Conservation (phyloP, 2,888 invertebrate species). For the Gari tellinella region DNA sequence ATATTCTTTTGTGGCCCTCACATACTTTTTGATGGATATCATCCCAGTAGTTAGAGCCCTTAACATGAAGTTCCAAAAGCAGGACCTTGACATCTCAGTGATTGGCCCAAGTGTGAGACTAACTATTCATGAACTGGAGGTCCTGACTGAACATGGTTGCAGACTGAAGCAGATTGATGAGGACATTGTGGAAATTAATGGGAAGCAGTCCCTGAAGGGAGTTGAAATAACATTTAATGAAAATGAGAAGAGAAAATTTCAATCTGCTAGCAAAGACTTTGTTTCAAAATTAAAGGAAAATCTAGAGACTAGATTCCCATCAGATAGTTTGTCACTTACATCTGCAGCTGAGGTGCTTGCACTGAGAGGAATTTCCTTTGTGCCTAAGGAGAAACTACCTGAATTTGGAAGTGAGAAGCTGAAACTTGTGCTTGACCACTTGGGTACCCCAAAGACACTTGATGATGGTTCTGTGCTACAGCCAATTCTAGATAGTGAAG, state of each 20-base stretch:
- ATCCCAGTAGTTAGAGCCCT: constrained; percentile 17
- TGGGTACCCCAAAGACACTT: too few relatives aligned
- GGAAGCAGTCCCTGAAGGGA: constrained; percentile 9
- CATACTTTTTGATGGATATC: constrained; percentile 16
- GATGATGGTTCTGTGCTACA: constrained; percentile 5
- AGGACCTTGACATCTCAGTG: not conserved
- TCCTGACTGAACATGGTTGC: not conserved
- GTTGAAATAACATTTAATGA: constrained; percentile 11
- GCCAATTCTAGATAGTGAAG: constrained; percentile 3
- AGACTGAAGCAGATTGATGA: constrained; percentile 16
- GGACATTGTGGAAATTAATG: constrained; percentile 11
- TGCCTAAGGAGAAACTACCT: not conserved
- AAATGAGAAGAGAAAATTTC: constrained; percentile 5
- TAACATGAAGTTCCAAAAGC: constrained; percentile 6
- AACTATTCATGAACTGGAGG: constrained; percentile 17
- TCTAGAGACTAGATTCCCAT: constrained; percentile 19
- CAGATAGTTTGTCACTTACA: constrained; percentile 15
- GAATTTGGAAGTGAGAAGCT: constrained; percentile 4
- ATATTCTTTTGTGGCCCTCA: constrained; percentile 18
- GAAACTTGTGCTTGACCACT: constrained; percentile 4
- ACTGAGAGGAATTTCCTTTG: constrained; percentile 8
- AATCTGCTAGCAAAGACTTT: constrained; percentile 10
- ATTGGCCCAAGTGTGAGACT: constrained; percentile 16
- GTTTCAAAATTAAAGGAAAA: constrained; percentile 18
- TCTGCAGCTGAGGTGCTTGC: constrained; percentile 17